Percentiles rank a stretch among this genome's conserved stretches.
Evolutionary conservation across 2,888 invertebrate species (phyloP).

Genomic region (Eremobia ochroleuca): DNA sequence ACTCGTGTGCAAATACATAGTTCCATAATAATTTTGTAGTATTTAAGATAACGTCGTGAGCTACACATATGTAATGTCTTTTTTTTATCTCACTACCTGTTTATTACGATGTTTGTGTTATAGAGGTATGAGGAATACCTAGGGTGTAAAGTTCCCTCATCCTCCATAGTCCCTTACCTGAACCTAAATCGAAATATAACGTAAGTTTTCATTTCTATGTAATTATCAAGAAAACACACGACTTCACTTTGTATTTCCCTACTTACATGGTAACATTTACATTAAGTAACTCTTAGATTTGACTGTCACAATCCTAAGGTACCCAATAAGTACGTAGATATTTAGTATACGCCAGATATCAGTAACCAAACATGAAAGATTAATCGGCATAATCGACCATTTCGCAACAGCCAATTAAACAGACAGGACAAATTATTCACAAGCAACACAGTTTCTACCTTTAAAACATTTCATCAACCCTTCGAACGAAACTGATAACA

Average conservation of each 20-base stretch:
- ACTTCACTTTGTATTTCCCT: neutral
- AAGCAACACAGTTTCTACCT: neutral
- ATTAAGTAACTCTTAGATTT: constrained; percentile 1
- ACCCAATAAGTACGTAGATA: neutral
- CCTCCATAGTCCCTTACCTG: no score
- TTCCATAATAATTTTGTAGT: no score
- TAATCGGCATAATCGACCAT: neutral
- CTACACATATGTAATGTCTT: no score
- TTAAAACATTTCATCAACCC: constrained; percentile 18
- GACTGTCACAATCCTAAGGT: neutral
- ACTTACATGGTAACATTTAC: neutral
- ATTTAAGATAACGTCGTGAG: no score
- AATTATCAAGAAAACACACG: neutral
- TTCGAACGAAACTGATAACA: constrained; percentile 85
- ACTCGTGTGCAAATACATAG: no score
- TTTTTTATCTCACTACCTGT: no score
- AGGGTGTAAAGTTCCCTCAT: no score
- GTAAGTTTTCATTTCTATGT: neutral
- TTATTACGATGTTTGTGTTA: no score
- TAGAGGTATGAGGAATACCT: no score
- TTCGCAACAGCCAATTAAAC: constrained; percentile 21
- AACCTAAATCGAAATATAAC: neutral
- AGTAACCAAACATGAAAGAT: neutral
- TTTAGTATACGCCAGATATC: neutral
- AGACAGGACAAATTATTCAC: constrained; percentile 5